Evolutionary conservation across 2,888 invertebrate genomes (phyloP).

Genomic region (Villa cingulata): DNA sequence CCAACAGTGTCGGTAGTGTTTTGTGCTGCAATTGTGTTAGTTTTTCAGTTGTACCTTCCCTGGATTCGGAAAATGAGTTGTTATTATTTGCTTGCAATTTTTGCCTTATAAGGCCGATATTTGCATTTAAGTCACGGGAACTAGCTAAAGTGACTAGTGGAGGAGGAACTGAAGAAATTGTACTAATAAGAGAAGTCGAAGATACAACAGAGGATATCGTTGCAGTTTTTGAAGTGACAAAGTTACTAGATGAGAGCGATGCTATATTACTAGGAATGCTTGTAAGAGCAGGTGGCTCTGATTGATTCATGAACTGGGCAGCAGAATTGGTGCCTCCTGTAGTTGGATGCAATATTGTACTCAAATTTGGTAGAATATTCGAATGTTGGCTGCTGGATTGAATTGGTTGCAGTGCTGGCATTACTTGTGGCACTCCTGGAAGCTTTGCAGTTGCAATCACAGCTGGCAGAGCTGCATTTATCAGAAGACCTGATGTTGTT

Average conservation of each 20-base stretch:
- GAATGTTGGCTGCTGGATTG: slow-evolving; percentile 13
- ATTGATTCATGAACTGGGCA: not conserved
- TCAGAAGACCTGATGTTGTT: slow-evolving; percentile 29
- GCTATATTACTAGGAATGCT: not conserved
- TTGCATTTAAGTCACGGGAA: slow-evolving; percentile 18
- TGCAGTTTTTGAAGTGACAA: not conserved
- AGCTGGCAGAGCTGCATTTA: slow-evolving; percentile 32
- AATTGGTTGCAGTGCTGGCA: slow-evolving; percentile 33
- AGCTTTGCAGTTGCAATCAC: slow-evolving; percentile 27
- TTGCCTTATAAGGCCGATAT: not conserved
- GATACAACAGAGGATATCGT: slow-evolving; percentile 15
- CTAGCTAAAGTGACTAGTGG: slow-evolving; percentile 10
- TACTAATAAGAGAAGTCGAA: not conserved
- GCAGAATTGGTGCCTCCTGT: not conserved
- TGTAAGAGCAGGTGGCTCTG: not conserved
- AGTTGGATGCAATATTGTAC: slow-evolving; percentile 6
- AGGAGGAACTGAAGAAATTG: slow-evolving; percentile 10
- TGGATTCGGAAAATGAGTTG: not conserved
- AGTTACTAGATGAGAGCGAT: not conserved
- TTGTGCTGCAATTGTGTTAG: not conserved
- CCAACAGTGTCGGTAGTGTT: not conserved
- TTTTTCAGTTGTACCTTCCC: not conserved
- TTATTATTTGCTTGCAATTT: not conserved
- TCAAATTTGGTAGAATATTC: slow-evolving; percentile 12
- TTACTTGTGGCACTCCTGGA: slow-evolving; percentile 11